A percentile compares a stretch with the other conserved stretches of the same genome.
Evolutionary conservation across 2,888 invertebrate genomes (phyloP).

Genomic region (Abrostola triplasia): DNA sequence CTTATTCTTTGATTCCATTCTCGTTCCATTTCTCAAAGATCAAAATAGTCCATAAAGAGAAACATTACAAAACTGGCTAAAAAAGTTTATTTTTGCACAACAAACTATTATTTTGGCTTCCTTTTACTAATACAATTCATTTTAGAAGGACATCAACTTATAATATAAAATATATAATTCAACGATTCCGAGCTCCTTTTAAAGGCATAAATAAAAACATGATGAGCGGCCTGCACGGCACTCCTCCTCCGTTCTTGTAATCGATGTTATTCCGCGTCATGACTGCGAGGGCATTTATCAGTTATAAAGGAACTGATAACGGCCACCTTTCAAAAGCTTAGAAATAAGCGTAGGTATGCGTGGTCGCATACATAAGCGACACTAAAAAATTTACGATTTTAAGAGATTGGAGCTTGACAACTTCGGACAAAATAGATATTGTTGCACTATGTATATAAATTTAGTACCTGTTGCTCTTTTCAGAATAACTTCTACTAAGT

Average conservation of each 20-base stretch:
- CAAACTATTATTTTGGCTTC: too few species aligned
- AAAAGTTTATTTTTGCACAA: too few species aligned
- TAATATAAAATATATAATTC: constrained; percentile 7
- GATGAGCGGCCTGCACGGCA: constrained; percentile 37
- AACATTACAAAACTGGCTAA: too few species aligned
- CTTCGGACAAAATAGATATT: too few species aligned
- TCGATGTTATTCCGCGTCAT: constrained; percentile 25
- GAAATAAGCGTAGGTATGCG: constrained; percentile 13
- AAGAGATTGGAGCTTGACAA: neutral
- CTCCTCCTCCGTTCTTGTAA: constrained; percentile 22
- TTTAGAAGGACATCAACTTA: constrained; percentile 1
- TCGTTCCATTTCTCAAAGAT: too few species aligned
- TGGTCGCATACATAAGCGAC: constrained; percentile 24
- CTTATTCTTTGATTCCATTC: too few species aligned
- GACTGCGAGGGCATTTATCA: constrained; percentile 37
- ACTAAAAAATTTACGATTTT: constrained; percentile 20
- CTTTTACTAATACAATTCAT: neutral
- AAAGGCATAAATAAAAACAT: constrained; percentile 30
- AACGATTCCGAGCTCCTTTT: constrained; percentile 22
- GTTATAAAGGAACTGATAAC: constrained; percentile 31
- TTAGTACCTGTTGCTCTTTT: too few species aligned
- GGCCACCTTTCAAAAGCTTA: constrained; percentile 36
- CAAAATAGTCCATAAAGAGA: too few species aligned
- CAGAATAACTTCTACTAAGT: too few species aligned
- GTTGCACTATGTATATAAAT: too few species aligned